phyloP scores from a whole-genome alignment of 2,113 vertebrate genomes.

The Corythaeola cristata region DNA sequence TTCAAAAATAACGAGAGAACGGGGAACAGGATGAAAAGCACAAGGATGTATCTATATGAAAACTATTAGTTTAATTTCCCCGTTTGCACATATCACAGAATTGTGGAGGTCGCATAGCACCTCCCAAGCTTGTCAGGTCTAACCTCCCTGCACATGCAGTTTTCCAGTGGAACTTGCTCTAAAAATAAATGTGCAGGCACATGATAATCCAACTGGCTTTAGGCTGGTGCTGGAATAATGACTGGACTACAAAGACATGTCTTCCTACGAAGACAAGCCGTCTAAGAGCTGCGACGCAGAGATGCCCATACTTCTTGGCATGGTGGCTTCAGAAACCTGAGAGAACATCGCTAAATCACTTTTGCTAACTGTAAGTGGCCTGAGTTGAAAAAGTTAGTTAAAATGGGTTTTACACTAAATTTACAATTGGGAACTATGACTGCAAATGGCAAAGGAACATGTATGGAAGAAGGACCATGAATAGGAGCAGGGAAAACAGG shows the following conservation, averaged over 20 bases:
- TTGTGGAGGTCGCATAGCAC: neutral
- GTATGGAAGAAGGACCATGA: rapidly evolving
- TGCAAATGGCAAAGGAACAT: neutral
- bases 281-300: neutral
- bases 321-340: neutral
- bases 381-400: neutral
- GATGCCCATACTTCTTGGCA: neutral
- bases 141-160: neutral
- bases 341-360: neutral
- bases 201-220: neutral
- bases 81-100: neutral
- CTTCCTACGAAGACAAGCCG: neutral
- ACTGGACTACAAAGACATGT: neutral
- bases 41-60: neutral
- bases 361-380: neutral
- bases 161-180: neutral
- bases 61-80: neutral
- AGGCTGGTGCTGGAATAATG: neutral
- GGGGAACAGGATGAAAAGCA: neutral
- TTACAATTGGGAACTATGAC: neutral
- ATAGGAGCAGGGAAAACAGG: neutral
- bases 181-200: conserved; percentile 3
- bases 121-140: neutral
- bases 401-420: neutral
- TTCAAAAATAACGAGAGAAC: neutral